Evolutionary conservation across 2,113 vertebrate genomes (phyloP), one percentile per base, ranked within the genome.

Genomic region (Oenanthe oenanthe): DNA sequence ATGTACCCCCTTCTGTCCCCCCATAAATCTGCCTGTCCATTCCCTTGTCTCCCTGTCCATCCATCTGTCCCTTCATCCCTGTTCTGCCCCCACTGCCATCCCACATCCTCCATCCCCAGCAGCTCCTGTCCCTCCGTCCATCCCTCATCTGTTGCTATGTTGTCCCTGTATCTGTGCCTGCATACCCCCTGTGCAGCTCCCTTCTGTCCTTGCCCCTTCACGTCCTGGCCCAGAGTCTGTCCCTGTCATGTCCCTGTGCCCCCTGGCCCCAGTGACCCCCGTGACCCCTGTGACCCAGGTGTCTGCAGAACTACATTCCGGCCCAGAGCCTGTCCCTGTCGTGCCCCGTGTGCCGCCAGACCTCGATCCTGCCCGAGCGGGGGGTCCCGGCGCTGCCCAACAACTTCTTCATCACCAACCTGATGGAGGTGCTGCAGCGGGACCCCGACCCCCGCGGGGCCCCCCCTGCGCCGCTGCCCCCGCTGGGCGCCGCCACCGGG

Each of bases 361-460:
- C 99, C 4, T 99, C 99, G 57, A 99, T 99, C 97, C 96, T 99
- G 68, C 99, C 99, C 0, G 99, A 99, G 95, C 99, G 98, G 89
- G 99, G 99, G 1, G 99, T 99, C 72, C 98, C 99, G 0, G 99
- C 99, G 2, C 96, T 99, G 40, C 99, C 99, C 98, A 99, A 99
- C 97, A 99, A 99, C 94, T 99, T 99, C 97, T 99, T 99, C 98
- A 99, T 99, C 98, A 99, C 99, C 66, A 99, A 99, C 98, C 98
- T 99, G 73, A 99, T 99, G 99, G 99, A 99, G 96, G 99, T 99
- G 31, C 97, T 99, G 81, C 99, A 99, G 97, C 97, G 98, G 58
- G 98, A 98, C 91, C 98, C 98, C 0, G 98, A 98, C 84, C 73
- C 47, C 12, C 19, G 19, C 15, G 73, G 56, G 73, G 63, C 84